Conservation (phyloP, 2,113 vertebrate species). For the Potamarius usumacintae region DNA sequence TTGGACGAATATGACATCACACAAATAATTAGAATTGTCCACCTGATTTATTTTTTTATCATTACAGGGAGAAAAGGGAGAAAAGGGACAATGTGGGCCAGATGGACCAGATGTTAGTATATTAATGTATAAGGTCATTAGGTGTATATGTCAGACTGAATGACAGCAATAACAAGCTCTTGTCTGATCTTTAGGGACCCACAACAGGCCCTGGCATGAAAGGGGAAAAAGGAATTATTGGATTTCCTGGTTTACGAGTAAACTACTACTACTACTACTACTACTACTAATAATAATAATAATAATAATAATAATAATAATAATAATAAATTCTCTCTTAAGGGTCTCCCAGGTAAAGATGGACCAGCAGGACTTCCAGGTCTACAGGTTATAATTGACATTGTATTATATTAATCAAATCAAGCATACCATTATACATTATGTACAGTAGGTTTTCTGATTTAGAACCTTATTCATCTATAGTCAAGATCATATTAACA, state of each 20-base stretch:
- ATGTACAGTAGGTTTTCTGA: background rate
- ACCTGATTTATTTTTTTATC: background rate
- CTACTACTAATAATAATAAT: background rate
- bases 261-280: conserved; percentile 16
- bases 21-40: background rate
- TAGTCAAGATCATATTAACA: background rate
- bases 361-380: conserved; percentile 33
- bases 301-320: no score
- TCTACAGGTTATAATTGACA: background rate
- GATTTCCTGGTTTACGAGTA: conserved; percentile 64
- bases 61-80: conserved; percentile 46
- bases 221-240: conserved; percentile 61
- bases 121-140: background rate
- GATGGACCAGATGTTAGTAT: conserved; percentile 31
- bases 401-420: background rate
- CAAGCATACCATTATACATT: background rate
- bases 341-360: conserved; percentile 46
- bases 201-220: background rate
- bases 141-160: background rate
- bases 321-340: background rate
- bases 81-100: conserved; percentile 22
- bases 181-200: conserved; percentile 10
- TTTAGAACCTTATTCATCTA: background rate
- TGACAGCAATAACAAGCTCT: background rate
- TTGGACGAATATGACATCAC: background rate